Conservation (phyloP, 2,113 vertebrate genomes). For the Recurvirostra avosetta region DNA sequence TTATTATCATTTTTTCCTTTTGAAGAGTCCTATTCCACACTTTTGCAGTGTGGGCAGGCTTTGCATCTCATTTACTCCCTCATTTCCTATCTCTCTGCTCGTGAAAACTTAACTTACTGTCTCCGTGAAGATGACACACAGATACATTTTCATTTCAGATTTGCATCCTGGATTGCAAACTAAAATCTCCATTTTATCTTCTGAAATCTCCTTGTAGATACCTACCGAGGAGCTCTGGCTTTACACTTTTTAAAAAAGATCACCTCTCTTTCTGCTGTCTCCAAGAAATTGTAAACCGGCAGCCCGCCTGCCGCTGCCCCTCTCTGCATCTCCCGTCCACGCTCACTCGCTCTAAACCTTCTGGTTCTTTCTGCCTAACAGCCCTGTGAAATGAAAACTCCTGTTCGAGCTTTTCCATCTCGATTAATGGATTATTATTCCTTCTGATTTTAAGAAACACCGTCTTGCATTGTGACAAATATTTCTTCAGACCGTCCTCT, state of each 20-base stretch:
- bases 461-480: not conserved
- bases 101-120: accelerated
- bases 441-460: not conserved
- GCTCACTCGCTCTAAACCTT: accelerated
- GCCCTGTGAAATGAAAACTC: not conserved
- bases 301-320: not conserved
- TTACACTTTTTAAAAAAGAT: not conserved
- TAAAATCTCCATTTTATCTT: not conserved
- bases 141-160: not conserved
- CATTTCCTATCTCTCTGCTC: not conserved
- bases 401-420: not conserved
- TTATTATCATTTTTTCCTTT: not conserved
- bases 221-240: not conserved
- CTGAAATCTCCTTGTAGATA: not conserved
- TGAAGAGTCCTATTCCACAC: not conserved
- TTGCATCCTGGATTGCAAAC: not conserved
- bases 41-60: not conserved
- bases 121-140: not conserved
- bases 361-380: not conserved
- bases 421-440: not conserved
- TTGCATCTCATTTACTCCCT: not conserved
- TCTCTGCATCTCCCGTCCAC: not conserved
- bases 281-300: accelerated
- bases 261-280: not conserved
- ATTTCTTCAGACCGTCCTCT: not conserved